Evolutionary conservation across 2,888 invertebrate genomes (phyloP).

Genomic region (Podabrus alpinus): DNA sequence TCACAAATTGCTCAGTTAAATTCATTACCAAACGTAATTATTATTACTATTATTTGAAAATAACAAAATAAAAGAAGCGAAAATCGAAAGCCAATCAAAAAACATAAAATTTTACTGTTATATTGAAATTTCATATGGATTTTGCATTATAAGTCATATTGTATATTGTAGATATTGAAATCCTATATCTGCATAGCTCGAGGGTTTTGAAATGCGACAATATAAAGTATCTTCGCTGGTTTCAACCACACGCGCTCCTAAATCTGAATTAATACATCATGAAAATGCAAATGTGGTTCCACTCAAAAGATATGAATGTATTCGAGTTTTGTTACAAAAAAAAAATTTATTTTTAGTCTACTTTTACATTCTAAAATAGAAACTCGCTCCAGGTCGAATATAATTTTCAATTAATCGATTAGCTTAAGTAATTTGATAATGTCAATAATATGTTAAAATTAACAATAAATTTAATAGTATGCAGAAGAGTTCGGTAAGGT

Average conservation of each 20-base stretch:
- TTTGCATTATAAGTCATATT: slow-evolving; percentile 27
- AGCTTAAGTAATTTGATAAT: neutral
- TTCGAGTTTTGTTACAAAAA: neutral
- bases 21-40: neutral
- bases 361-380: neutral
- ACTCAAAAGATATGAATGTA: slow-evolving; percentile 6
- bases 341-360: neutral
- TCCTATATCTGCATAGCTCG: slow-evolving; percentile 49
- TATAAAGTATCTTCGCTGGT: slow-evolving; percentile 30
- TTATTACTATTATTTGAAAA: neutral
- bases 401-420: neutral
- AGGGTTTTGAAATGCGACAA: slow-evolving; percentile 47
- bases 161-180: slow-evolving; percentile 34
- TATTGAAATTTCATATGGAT: slow-evolving; percentile 18
- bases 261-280: slow-evolving; percentile 23
- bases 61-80: neutral
- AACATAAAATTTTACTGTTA: slow-evolving; percentile 11
- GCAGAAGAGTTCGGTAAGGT: neutral
- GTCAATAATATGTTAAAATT: neutral
- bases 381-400: neutral
- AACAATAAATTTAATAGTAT: neutral
- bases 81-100: neutral
- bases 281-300: slow-evolving; percentile 23
- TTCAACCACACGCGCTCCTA: slow-evolving; percentile 25
- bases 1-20: neutral